phyloP scores from a whole-genome alignment of 1,140 invertebrate genomes.

The Portunus trituberculatus region DNA sequence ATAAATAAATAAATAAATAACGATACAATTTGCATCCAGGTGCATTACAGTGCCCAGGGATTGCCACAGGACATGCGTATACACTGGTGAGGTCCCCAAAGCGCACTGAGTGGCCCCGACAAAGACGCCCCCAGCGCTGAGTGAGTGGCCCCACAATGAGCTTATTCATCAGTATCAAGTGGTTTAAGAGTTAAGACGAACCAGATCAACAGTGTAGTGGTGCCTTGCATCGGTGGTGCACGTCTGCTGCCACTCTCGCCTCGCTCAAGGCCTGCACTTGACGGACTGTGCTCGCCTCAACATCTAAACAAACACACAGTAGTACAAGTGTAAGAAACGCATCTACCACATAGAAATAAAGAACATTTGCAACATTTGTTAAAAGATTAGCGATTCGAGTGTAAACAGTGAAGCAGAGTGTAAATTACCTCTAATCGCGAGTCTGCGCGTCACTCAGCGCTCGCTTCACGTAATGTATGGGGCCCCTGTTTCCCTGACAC shows the following conservation, averaged over 20 bases:
- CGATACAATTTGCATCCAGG: neutral
- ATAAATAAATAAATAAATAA: neutral
- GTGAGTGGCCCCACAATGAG: slow-evolving; percentile 72
- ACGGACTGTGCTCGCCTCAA: neutral
- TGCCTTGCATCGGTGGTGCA: neutral
- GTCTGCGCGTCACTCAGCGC: too few species aligned
- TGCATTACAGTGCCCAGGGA: neutral
- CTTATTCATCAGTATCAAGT: slow-evolving; percentile 71
- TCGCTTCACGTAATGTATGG: too few species aligned
- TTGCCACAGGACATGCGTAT: neutral
- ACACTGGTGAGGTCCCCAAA: neutral
- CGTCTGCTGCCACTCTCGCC: neutral
- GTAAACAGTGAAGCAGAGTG: too few species aligned
- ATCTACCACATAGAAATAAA: too few species aligned
- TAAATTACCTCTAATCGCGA: too few species aligned
- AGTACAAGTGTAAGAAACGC: too few species aligned
- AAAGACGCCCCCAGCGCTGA: slow-evolving; percentile 44
- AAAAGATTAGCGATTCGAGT: too few species aligned
- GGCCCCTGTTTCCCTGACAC: neutral
- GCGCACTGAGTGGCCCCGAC: slow-evolving; percentile 52
- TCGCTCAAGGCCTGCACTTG: neutral
- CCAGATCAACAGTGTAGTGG: slow-evolving; percentile 59
- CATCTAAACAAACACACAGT: neutral
- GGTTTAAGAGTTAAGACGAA: slow-evolving; percentile 68
- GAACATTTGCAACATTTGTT: too few species aligned